Conservation (phyloP, 1,140 invertebrate species). For the Cataglyphis hispanica region DNA sequence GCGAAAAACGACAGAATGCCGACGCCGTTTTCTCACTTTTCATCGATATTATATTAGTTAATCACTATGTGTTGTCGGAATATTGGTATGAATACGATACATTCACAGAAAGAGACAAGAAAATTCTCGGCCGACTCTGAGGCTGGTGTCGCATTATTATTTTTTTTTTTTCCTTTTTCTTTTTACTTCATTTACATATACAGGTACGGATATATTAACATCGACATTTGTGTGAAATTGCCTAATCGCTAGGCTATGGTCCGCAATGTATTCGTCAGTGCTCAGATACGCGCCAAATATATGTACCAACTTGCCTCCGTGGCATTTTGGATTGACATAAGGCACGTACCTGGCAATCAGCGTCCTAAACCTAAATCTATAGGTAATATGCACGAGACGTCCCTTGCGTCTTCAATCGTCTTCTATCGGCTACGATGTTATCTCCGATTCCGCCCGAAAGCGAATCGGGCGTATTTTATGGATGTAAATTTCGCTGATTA, state of each 20-base stretch:
- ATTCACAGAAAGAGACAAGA: conserved; percentile 61
- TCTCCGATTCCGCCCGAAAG: not conserved
- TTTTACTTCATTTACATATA: conserved; percentile 20
- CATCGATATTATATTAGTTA: conserved; percentile 50
- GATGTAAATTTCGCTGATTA: not conserved
- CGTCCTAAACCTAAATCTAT: conserved; percentile 37
- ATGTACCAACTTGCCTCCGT: not conserved
- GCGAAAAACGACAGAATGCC: conserved; percentile 1
- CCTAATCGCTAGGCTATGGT: conserved; percentile 77
- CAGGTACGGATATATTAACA: conserved; percentile 71
- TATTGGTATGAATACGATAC: conserved; percentile 56
- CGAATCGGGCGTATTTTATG: not conserved
- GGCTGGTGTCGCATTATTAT: not conserved
- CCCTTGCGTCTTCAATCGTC: conserved; percentile 22
- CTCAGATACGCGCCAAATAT: conserved; percentile 3
- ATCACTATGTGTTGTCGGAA: conserved; percentile 38
- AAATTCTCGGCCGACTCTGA: conserved; percentile 25
- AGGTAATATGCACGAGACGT: conserved; percentile 24
- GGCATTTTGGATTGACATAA: not conserved
- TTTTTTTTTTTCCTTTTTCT: not conserved
- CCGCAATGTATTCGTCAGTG: conserved; percentile 68
- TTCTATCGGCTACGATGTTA: conserved; percentile 16
- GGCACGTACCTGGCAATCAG: conserved; percentile 25
- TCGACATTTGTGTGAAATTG: conserved; percentile 74
- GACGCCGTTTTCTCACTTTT: not conserved